phyloP scores from a whole-genome alignment of 2,888 invertebrate species.

The Furcula furcula region DNA sequence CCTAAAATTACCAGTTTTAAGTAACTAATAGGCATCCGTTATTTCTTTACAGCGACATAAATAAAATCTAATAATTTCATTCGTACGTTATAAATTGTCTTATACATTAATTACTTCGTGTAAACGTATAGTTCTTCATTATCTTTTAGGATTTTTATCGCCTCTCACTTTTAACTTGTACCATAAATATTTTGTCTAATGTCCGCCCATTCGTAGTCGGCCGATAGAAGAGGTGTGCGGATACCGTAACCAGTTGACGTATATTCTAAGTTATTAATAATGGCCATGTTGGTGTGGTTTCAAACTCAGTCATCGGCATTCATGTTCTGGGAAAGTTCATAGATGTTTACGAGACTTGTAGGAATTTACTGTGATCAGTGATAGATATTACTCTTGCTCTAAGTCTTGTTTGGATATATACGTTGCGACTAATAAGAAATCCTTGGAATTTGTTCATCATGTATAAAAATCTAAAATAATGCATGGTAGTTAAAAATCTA shows the following conservation, averaged over 20 bases:
- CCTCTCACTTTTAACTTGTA: slow-evolving; percentile 26
- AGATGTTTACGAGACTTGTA: no score
- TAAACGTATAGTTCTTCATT: slow-evolving; percentile 18
- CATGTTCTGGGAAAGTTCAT: no score
- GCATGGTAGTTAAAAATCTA: no score
- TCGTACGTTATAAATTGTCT: slow-evolving; percentile 4
- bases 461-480: no score
- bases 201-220: slow-evolving; percentile 65
- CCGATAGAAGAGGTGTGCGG: slow-evolving; percentile 49
- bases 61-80: slow-evolving; percentile 1
- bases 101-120: slow-evolving; percentile 19
- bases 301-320: slow-evolving; percentile 40
- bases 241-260: slow-evolving; percentile 52
- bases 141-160: slow-evolving; percentile 21
- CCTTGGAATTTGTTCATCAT: no score
- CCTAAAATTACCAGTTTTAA: no score
- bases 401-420: no score
- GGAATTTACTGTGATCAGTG: no score
- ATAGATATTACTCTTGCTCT: no score
- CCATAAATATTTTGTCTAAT: slow-evolving; percentile 32
- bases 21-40: no score
- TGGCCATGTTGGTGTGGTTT: slow-evolving; percentile 39
- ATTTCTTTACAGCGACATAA: neutral
- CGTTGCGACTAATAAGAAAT: no score
- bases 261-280: slow-evolving; percentile 48